Evolutionary conservation across 2,113 vertebrate genomes (phyloP), one percentile per base, ranked within the genome.

Genomic region (Typhlomys cinereus): DNA sequence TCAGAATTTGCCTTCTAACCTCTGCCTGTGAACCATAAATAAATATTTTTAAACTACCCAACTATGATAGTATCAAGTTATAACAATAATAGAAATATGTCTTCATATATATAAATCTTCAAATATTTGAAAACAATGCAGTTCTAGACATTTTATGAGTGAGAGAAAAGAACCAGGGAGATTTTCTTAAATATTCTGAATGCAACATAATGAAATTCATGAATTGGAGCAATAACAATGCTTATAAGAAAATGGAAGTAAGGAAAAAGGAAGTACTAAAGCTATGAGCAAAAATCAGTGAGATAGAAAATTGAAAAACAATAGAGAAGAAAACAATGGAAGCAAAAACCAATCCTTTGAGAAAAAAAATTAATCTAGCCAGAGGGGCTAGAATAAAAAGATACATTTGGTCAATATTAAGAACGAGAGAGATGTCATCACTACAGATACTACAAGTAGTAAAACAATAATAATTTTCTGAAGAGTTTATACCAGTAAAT

Each of bases 261-360:
- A 94, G 15, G 66, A 90, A 69, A 90, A 80, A 50, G 11, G 11
- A 67, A 86, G 50, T 67, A 89, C 73, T 85, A 74, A 59, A 80
- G 20, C 71, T n/a, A 31, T 64, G 39, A 79, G n/a, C 23, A 78
- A 34, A 59, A 67, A 67, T n/a, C 64, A 36, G 17, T 67, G 34
- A 69, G 39, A 39, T 39, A 39, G 18, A 20, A 69, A 18, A 69
- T 36, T 70, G 67, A 67, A 71, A 54, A 62, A 66, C 17, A 78
- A 4, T 52, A 17, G 70, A 78, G 67, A 67, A 91, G 83, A 71
- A 54, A 62, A 66, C 17, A 78, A 4, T 52, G 23, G 70, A 75
- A 25, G 7, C 34, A 81, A 86, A 76, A 73, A 15, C 46, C 66
- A 0, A 13, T 74, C 87, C 76, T 46, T 21, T 44, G 76, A 69